Base-by-base conservation (phyloP, 2,797 vertebrate genomes). In the Arnoldichthys spilopterus region DNA sequence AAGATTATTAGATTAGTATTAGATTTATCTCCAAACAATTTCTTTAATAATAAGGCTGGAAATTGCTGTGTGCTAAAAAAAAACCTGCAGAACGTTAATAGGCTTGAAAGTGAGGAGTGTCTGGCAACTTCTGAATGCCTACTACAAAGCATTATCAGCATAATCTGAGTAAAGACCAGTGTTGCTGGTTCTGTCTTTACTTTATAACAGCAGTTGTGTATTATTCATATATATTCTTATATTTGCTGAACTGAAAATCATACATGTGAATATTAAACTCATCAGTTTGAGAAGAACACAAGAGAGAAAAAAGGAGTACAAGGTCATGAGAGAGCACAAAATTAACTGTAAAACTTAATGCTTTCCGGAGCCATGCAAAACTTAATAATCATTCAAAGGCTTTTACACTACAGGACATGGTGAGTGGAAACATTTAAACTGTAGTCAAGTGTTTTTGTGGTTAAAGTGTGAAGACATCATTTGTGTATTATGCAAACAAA, bases 381-480 rank as follows among this genome's bases (percentile, higher is more conserved):
- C 43, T 13, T 9, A 12, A 45, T 3, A 43, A 43, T 58, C 24
- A 26, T 3, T 26, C 26, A 3, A 58, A 45, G 43, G 43, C 24
- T 28, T 59, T 26, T 11, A 26, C 18, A 47, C 43, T 45, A 18
- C 24, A 54, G 28, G 6, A 40, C 16, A 45, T 45, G 24, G 12
- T 30, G 2, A 32, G 18, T 62, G 28, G 28, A 20, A 18, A 18
- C 6, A 8, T 16, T 20, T 61, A 30, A 20, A 28, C 13, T 58
- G 24, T 58, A 56, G 18, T 54, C 22, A 2, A 58, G 54, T 22
- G n/a, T 9, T 45, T 28, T 68, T 1, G 18, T 67, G 34, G 3
- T 16, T 59, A 34, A 47, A 12, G 43, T 43, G 24, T 7, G 4
- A 30, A 75, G 9, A 75, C 66, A 76, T 76, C 22, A 43, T 28